Evolutionary conservation across 2,888 invertebrate genomes (phyloP), one percentile per base, ranked within the genome.

Genomic region (Sarcophaga carnaria): DNA sequence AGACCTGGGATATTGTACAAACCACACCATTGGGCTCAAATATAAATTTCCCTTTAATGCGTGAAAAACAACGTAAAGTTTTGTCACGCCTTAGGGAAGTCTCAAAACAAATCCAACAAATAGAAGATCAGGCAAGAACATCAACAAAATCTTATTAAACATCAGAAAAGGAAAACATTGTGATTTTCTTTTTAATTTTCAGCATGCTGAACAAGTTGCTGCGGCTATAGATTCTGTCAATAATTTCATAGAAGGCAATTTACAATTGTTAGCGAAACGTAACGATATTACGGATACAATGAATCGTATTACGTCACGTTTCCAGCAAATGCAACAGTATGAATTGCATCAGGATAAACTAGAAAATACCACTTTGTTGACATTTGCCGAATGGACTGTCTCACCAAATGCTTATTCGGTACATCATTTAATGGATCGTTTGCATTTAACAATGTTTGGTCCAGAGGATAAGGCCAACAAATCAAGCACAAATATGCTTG

Each of bases 331-430:
- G 95, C 91, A 94, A 86, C 94, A 94, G 77, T 95, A 96, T 90
- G 94, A 95, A 78, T 92, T 93, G 2, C 90, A 94, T 71, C 94
- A 94, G 88, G 92, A 94, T 54, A 94, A 94, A 83, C 93, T 95
- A 88, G 96, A 97, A 91, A 92, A 94, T 88, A 94, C 94, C 84
- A 97, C 97, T 8, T 91, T 97, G 88, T 94, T 96, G 90, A 95
- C 95, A 90, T 97, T 97, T 91, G 96, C 97, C 0, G 94, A 94
- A 88, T 95, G 95, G 93, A 95, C 96, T 64, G 95, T 97, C 3
- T 95, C 96, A 0, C 96, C 96, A 89, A 95, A 95, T 89, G 93
- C 95, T 0, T 94, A 95, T 67, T 96, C 96, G 3, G 93, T 97
- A 79, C 95, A 95, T 49, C 95, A 95, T 86, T 90, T 96, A 37